Evolutionary conservation across 2,797 vertebrate genomes (phyloP).

Genomic region (Threskiornis aethiopicus): DNA sequence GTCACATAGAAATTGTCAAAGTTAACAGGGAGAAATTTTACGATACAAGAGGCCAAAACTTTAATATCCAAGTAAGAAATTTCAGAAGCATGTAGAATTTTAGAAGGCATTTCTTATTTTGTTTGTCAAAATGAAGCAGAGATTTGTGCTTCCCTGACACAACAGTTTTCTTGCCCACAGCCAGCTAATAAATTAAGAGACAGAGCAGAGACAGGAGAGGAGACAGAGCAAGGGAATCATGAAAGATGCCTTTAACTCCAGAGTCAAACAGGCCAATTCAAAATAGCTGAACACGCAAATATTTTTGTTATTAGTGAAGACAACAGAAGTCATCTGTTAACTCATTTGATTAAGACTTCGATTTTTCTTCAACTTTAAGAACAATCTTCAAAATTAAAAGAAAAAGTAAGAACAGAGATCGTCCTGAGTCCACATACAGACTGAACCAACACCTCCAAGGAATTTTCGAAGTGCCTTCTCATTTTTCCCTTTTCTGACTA

Average conservation of each 20-base stretch:
- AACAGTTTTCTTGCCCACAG: neutral
- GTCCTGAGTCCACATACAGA: neutral
- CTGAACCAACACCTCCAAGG: neutral
- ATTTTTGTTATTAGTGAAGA: neutral
- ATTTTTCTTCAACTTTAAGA: neutral
- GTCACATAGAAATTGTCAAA: neutral
- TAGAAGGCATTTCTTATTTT: neutral
- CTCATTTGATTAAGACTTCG: neutral
- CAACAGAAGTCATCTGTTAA: neutral
- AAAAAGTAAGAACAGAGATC: neutral
- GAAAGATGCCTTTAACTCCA: neutral
- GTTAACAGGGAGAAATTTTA: neutral
- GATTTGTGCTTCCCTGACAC: neutral
- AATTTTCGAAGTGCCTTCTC: neutral
- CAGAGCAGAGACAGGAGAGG: neutral
- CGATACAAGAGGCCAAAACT: neutral
- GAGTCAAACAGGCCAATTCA: neutral
- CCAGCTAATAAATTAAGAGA: neutral
- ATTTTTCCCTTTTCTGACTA: neutral
- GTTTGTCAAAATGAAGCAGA: neutral
- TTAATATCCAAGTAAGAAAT: neutral
- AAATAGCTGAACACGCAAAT: neutral
- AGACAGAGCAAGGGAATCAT: conserved; percentile 6
- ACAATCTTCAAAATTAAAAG: neutral
- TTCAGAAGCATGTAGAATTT: neutral